Percentiles rank a stretch among this genome's conserved stretches.
Evolutionary conservation across 2,888 invertebrate species (phyloP).

Genomic region (Apodemia hepburni): DNA sequence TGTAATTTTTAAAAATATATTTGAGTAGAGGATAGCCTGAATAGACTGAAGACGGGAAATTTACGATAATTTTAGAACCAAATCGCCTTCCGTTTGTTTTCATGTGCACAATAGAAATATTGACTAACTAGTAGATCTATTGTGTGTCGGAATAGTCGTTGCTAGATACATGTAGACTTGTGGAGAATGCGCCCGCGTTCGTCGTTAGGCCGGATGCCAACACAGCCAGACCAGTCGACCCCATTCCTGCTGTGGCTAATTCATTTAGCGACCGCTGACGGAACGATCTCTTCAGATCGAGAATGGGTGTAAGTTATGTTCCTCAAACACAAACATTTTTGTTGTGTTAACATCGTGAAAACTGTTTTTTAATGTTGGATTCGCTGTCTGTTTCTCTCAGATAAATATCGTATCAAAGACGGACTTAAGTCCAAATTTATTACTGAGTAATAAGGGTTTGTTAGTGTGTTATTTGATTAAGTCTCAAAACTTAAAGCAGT

Average conservation of each 20-base stretch:
- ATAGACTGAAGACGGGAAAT: too few species aligned
- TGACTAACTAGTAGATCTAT: constrained; percentile 5
- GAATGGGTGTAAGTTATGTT: constrained; percentile 19
- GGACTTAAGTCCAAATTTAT: background rate
- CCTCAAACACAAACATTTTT: constrained; percentile 11
- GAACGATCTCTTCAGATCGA: constrained; percentile 23
- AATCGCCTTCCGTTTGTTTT: background rate
- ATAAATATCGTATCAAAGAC: background rate
- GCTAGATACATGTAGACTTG: constrained; percentile 30
- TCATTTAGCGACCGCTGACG: constrained; percentile 66
- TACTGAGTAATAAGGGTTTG: background rate
- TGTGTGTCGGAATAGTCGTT: constrained; percentile 18
- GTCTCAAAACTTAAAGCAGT: too few species aligned
- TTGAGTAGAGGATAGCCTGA: too few species aligned
- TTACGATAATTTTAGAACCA: background rate
- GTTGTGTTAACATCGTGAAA: background rate
- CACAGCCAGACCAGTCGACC: constrained; percentile 76
- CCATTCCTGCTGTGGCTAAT: constrained; percentile 73
- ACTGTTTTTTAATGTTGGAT: constrained; percentile 2
- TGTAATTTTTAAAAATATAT: too few species aligned
- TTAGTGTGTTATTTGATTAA: too few species aligned
- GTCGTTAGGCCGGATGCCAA: constrained; percentile 79
- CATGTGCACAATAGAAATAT: background rate
- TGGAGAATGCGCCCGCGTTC: constrained; percentile 58
- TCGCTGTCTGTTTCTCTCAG: background rate